Evolutionary conservation across 1,140 invertebrate genomes (phyloP).

Genomic region (Eufriesea mexicana): DNA sequence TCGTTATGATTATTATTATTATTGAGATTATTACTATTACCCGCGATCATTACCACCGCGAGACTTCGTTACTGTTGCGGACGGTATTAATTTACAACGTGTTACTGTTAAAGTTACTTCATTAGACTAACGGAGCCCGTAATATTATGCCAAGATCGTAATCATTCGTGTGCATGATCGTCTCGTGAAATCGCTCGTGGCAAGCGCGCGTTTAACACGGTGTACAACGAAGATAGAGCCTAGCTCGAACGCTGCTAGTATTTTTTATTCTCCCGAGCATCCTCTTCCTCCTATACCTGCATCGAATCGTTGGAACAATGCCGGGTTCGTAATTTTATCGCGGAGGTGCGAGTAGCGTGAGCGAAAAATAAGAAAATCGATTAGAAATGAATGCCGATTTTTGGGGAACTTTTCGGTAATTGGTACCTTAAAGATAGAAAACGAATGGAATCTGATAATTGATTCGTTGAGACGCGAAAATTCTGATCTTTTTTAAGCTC

Average conservation of each 20-base stretch:
- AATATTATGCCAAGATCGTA: conserved; percentile 23
- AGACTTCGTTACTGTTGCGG: conserved; percentile 37
- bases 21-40: conserved; percentile 15
- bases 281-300: background rate
- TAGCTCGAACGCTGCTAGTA: background rate
- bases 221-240: background rate
- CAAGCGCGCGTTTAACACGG: background rate
- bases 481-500: no score
- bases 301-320: background rate
- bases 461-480: no score
- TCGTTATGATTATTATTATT: conserved; percentile 17
- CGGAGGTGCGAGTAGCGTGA: background rate
- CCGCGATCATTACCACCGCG: conserved; percentile 49
- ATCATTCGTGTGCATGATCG: conserved; percentile 6
- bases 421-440: no score
- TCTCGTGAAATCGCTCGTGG: conserved; percentile 24
- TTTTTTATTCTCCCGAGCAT: background rate
- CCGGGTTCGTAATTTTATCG: background rate
- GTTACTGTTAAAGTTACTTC: conserved; percentile 54
- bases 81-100: conserved; percentile 54
- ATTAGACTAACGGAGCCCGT: conserved; percentile 5
- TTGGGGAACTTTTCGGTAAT: background rate
- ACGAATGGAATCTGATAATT: no score
- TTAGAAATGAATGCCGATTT: background rate
- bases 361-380: background rate